Conservation (phyloP, 2,113 vertebrate genomes). For the Cephalopterus ornatus region DNA sequence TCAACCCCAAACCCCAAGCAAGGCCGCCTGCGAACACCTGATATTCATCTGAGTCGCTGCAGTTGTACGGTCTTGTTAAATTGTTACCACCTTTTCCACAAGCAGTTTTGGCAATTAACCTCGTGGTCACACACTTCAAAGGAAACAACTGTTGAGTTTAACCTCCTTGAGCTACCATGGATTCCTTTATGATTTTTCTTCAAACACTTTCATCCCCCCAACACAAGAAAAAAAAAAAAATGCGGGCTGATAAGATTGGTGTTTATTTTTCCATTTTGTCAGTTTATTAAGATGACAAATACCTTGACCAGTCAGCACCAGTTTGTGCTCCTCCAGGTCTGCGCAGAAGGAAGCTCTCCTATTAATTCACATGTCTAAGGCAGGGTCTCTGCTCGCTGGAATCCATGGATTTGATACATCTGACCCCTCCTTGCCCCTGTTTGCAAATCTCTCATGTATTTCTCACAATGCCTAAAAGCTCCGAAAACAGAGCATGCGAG, state of each 20-base stretch:
- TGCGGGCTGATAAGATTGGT: constrained; percentile 69
- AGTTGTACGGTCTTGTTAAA: constrained; percentile 89
- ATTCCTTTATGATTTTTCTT: constrained; percentile 84
- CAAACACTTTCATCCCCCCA: constrained; percentile 84
- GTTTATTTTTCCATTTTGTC: constrained; percentile 73
- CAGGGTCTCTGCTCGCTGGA: constrained; percentile 41
- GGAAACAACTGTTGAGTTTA: constrained; percentile 86
- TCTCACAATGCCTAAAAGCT: constrained; percentile 67
- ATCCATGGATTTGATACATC: constrained; percentile 58
- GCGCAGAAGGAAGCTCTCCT: background rate
- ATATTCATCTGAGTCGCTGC: constrained; percentile 83
- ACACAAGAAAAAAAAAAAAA: background rate
- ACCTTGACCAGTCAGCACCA: background rate
- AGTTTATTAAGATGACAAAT: constrained; percentile 72
- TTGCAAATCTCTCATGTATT: constrained; percentile 70
- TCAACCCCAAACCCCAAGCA: background rate
- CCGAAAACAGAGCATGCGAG: constrained; percentile 58
- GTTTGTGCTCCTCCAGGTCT: background rate
- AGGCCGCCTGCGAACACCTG: constrained; percentile 91
- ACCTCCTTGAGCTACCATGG: constrained; percentile 83
- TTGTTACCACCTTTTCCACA: constrained; percentile 99
- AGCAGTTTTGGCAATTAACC: constrained; percentile 94
- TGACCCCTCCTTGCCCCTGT: constrained; percentile 69
- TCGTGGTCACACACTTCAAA: constrained; percentile 90
- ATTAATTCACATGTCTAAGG: constrained; percentile 38